Evolutionary conservation across 2,888 invertebrate genomes (phyloP), one percentile per base, ranked within the genome.

Genomic region (Microctonus brassicae): DNA sequence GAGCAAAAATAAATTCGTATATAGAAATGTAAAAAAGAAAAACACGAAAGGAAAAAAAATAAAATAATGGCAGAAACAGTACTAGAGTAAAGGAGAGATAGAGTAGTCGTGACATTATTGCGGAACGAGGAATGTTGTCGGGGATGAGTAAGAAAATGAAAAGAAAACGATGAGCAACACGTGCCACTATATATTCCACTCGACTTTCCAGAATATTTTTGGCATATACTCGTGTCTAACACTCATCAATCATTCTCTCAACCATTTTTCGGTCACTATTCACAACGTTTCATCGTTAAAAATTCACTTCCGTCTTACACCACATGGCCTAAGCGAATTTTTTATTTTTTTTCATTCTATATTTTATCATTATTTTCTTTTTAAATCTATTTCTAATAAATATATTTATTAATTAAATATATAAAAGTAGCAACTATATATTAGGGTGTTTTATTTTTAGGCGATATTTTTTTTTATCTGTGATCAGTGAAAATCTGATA

Each of bases 161-260:
- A 58, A 65, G 53, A 64, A 47, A 61, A 52, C 22, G 60, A 34
- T 57, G 63, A 36, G 34, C 61, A 71, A 75, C 61, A 52, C 68
- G 65, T 58, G 63, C 73, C 72, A 73, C 53, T 67, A 60, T 64
- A 68, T 60, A 61, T 62, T 36, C 22, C 66, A 36, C 64, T 67
- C 29, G 13, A 58, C 68, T 67, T 61, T 52, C 65, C 26, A 63
- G 62, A 76, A 76, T 81, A 82, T 82, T 84, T 84, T 81, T 79
- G 77, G 78, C 78, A 52, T 47, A 47, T 55, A 67, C 61, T 73
- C 68, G 58, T 76, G 79, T 74, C 78, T 76, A 78, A 76, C 70
- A 71, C 75, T 71, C 78, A 80, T 81, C 83, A 84, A 81, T 82
- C 80, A 83, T 77, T 75, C 72, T 22, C 34, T 60, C 72, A 47